These are phyloP conservation scores for Acanthosepion esculentum DNA, from an alignment of 2,888 invertebrate species.

Conservation along the genomic window DNA sequence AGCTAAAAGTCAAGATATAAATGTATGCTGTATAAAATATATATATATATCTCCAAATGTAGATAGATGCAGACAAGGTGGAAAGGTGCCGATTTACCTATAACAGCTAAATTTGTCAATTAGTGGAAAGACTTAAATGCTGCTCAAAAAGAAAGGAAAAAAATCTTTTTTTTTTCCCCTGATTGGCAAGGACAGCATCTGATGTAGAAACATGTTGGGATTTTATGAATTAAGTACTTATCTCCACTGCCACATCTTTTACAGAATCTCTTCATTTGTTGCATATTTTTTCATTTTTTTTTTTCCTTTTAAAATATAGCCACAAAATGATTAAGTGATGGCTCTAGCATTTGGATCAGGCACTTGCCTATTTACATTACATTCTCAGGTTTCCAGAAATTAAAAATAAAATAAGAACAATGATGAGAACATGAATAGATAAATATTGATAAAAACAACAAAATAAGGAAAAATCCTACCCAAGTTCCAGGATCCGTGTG, in stretches of 20 bases:
- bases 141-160: neutral
- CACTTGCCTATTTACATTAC: neutral
- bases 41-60: neutral
- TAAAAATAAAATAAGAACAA: neutral
- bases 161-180: neutral
- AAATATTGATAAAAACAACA: neutral
- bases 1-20: neutral
- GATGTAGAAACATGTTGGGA: neutral
- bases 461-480: neutral
- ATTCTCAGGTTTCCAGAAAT: neutral
- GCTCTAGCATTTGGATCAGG: neutral
- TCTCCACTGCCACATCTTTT: neutral
- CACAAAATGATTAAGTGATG: constrained; percentile 1
- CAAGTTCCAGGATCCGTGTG: neutral
- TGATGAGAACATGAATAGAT: neutral
- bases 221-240: too few species aligned
- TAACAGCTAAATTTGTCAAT: too few species aligned
- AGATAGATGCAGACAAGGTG: neutral
- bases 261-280: neutral
- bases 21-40: neutral
- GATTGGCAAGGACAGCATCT: neutral
- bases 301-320: neutral
- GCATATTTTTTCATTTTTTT: neutral
- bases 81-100: too few species aligned
- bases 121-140: too few species aligned